Percentiles rank a stretch among this genome's conserved stretches.
Conservation (phyloP, 2,888 invertebrate species). For the Drosophila pegasa region DNA sequence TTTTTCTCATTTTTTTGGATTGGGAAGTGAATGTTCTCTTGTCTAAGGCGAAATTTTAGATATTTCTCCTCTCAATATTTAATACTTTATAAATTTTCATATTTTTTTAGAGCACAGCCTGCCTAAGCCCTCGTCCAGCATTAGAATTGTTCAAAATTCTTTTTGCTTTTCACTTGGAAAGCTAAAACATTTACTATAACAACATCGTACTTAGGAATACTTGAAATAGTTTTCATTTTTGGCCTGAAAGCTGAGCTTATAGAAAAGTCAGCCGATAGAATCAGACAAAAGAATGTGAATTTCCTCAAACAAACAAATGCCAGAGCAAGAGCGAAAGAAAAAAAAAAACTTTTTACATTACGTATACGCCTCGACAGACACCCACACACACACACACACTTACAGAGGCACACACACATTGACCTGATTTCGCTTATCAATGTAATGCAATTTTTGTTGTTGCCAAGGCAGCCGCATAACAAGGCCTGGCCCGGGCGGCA, state of each 20-base stretch:
- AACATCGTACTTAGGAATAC: constrained; percentile 11
- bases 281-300: constrained; percentile 43
- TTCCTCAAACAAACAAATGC: constrained; percentile 23
- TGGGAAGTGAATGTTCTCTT: not conserved
- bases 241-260: constrained; percentile 1
- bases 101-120: not conserved
- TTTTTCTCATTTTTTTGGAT: not conserved
- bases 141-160: not conserved
- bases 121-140: not conserved
- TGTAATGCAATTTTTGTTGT: constrained; percentile 61
- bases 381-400: constrained; percentile 2
- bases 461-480: constrained; percentile 41
- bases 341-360: constrained; percentile 43
- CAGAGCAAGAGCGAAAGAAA: too few relatives aligned
- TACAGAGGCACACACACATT: constrained; percentile 24
- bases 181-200: constrained; percentile 5
- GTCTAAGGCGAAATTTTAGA: too few relatives aligned
- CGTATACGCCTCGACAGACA: constrained; percentile 44
- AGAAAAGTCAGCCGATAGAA: constrained; percentile 34
- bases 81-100: not conserved
- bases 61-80: not conserved
- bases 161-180: not conserved
- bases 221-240: constrained; percentile 13
- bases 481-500: constrained; percentile 19
- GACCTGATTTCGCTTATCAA: constrained; percentile 77